Conservation (phyloP, 2,113 vertebrate genomes). For the Dicaeum eximium region DNA sequence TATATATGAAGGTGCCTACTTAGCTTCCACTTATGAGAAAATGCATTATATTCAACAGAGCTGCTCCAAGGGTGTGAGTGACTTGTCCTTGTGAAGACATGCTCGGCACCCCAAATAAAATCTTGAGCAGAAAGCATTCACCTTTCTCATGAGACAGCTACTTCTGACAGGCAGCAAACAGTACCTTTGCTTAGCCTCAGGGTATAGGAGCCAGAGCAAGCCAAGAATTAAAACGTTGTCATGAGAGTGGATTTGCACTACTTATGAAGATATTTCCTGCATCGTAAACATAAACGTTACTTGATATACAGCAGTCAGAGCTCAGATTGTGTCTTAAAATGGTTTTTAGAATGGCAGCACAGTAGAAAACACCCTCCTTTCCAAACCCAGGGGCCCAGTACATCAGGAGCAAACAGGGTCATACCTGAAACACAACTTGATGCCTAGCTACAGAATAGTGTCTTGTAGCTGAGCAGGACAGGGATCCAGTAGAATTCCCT, state of each 20-base stretch:
- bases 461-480: accelerated
- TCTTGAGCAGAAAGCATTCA: background rate
- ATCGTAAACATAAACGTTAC: background rate
- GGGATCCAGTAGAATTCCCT: background rate
- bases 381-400: background rate
- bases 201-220: background rate
- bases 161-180: background rate
- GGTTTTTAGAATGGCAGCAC: background rate
- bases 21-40: background rate
- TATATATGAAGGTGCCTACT: background rate
- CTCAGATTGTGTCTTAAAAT: background rate
- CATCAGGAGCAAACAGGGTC: background rate
- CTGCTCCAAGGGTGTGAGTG: background rate
- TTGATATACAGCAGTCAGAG: background rate
- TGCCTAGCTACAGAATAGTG: background rate
- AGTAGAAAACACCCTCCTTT: background rate
- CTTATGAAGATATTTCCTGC: background rate
- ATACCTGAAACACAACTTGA: background rate
- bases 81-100: background rate
- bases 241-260: background rate
- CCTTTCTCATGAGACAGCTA: background rate
- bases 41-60: background rate
- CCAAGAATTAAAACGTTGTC: background rate
- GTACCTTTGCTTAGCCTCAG: background rate
- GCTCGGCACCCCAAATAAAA: background rate